Evolutionary conservation across 2,797 vertebrate genomes (phyloP), one percentile per base, ranked within the genome.

Genomic region (Saxicola maurus): DNA sequence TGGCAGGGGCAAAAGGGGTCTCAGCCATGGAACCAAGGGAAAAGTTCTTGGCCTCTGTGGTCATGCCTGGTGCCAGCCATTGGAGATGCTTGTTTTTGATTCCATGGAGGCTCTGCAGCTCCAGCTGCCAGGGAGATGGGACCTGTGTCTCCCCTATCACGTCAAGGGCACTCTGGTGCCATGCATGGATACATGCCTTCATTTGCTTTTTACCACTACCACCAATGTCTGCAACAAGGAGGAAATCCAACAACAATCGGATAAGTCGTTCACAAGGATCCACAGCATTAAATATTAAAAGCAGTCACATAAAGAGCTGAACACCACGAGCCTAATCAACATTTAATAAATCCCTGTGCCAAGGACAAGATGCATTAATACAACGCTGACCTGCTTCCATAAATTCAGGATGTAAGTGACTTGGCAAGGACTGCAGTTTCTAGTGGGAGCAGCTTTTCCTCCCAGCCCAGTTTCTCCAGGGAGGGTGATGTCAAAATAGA

Each of bases 361-460:
- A 76, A 86, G 85, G 93, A 86, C 77, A 67, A 57, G 78, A 56
- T 0, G 0, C 77, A 43, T 87, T 93, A 91, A 76, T 51, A 68
- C 82, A 79, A n/a, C 4, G 7, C 82, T 93, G 90, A 91, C 71
- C 85, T 76, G 85, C 85, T 93, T 91, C 93, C 82, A 76, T 81
- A 83, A 92, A 90, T 81, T 77, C 73, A 33, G 28, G 45, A 13
- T 73, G 31, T 28, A 30, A 87, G 81, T n/a, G 80, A 28, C 82
- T 93, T 0, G 2, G 46, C 43, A 27, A 77, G 65, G 87, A 20
- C 73, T 31, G 23, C 48, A 9, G 30, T 24, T 87, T 56, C 46
- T 64, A 78, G 84, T 23, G 42, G 48, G 31, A 83, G 49, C 13
- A 3, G 14, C 40, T 81, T 71, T 42, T 81, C 33, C 48, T 90